Conservation (phyloP, 2,113 vertebrate genomes). For the Morone chrysops region DNA sequence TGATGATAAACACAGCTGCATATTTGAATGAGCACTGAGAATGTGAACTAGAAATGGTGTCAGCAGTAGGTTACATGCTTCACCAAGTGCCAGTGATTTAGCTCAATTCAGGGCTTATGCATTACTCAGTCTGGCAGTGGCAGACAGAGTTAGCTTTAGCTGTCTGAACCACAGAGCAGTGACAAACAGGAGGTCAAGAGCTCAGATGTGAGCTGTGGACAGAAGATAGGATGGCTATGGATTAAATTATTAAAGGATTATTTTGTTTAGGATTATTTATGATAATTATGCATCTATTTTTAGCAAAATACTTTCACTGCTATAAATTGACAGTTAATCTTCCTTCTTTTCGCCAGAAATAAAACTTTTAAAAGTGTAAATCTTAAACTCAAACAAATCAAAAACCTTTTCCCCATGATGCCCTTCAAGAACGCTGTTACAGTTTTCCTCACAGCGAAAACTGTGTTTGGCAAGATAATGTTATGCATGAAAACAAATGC, state of each 20-base stretch:
- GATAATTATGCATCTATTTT: neutral
- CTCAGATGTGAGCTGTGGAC: neutral
- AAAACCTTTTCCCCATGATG: neutral
- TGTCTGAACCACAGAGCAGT: constrained; percentile 23
- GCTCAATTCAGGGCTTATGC: constrained; percentile 26
- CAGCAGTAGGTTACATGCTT: constrained; percentile 46
- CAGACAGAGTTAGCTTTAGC: constrained; percentile 27
- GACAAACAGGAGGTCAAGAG: constrained; percentile 32
- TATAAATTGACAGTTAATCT: neutral
- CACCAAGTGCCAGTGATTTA: constrained; percentile 59
- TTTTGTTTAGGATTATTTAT: neutral
- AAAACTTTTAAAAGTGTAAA: neutral
- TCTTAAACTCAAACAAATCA: neutral
- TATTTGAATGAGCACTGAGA: constrained; percentile 46
- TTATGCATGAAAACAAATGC: neutral
- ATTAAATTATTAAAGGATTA: neutral
- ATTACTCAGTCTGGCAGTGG: constrained; percentile 45
- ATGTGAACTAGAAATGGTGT: constrained; percentile 64
- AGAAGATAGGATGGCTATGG: neutral
- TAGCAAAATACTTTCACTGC: neutral
- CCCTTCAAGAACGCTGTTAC: neutral
- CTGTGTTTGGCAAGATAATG: neutral
- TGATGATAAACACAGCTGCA: constrained; percentile 58
- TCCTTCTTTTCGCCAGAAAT: neutral
- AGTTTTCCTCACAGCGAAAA: neutral